Base-by-base conservation (phyloP, 2,797 vertebrate species). In the Enteromius radiatus region DNA sequence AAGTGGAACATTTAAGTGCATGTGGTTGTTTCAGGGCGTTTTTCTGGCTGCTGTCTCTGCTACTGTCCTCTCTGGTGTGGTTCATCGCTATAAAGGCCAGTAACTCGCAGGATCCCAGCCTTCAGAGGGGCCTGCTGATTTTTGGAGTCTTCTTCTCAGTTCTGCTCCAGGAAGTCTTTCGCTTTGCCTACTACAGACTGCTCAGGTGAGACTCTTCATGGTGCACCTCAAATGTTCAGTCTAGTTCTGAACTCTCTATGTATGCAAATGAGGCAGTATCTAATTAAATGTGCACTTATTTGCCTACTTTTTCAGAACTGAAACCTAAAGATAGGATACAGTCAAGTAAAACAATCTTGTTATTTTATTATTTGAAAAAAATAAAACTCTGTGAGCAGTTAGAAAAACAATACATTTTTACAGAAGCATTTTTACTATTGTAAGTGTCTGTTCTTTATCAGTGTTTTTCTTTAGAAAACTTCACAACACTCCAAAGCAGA, bases 51-150 rank as follows among this genome's bases (percentile, higher is more conserved):
- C 90, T 95, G 61, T 95, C 94, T 0, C 87, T 95, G 83, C 90
- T 95, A 47, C 86, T 95, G 15, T 95, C 94, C 19, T 95, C 94
- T 43, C 91, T 95, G 77, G 90, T 94, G 78, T 95, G 94, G 94
- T 95, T 95, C 84, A 92, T 95, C 0, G 93, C 93, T 0, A 88
- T 91, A 12, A 93, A 92, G 84, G 92, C 91, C 64, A 94, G 92
- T 1, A 87, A 89, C 69, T 84, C 89, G 0, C 76, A 65, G 0
- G 90, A 95, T 76, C 82, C 83, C 45, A 64, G 26, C 0, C 28
- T 95, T 69, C 93, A 94, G 88, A 91, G 88, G 80, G 92, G 90
- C 5, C 92, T 95, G 69, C 87, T 95, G 49, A 91, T 94, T 74
- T 93, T 92, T 43, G 94, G 94, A 15, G 93, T 94, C 31, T 89